Evolutionary conservation across 1,140 invertebrate genomes (phyloP).

Genomic region (Drosophila eugracilis): DNA sequence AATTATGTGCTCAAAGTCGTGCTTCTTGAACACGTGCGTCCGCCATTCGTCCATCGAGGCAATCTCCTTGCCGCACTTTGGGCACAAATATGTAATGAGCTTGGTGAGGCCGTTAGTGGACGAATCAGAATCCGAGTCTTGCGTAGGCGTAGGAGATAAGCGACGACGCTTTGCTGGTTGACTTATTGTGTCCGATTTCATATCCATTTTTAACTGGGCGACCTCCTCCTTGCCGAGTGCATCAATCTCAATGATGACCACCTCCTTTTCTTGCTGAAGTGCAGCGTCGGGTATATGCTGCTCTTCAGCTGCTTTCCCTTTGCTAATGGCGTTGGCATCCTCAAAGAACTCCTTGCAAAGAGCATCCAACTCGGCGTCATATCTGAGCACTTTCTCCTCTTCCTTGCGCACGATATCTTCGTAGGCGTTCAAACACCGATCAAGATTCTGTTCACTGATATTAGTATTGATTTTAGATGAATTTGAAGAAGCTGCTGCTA

Average conservation of each 20-base stretch:
- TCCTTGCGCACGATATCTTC: conserved; percentile 68
- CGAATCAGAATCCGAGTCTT: conserved; percentile 36
- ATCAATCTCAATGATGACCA: conserved; percentile 75
- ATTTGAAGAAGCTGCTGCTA: background rate
- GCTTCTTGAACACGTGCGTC: conserved; percentile 68
- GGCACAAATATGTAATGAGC: conserved; percentile 64
- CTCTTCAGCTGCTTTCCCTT: conserved; percentile 5
- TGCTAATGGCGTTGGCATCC: conserved; percentile 5
- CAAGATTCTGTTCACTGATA: conserved; percentile 60
- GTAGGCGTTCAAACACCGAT: conserved; percentile 57
- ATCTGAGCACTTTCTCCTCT: conserved; percentile 18
- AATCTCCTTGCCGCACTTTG: conserved; percentile 73
- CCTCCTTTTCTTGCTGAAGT: conserved; percentile 38
- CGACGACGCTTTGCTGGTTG: conserved; percentile 43
- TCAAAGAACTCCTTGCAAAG: conserved; percentile 63
- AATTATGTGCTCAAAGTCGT: conserved; percentile 73
- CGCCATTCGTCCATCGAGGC: conserved; percentile 66
- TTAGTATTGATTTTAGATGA: conserved; percentile 51
- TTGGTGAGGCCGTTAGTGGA: conserved; percentile 40
- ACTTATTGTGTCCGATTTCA: conserved; percentile 22
- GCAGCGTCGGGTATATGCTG: background rate
- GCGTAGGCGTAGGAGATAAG: conserved; percentile 14
- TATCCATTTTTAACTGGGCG: conserved; percentile 49
- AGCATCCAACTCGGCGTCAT: conserved; percentile 50
- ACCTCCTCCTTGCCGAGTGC: conserved; percentile 66